Evolutionary conservation across 2,113 vertebrate species (phyloP), one percentile per base, ranked within the genome.

Genomic region (Callipepla squamata): DNA sequence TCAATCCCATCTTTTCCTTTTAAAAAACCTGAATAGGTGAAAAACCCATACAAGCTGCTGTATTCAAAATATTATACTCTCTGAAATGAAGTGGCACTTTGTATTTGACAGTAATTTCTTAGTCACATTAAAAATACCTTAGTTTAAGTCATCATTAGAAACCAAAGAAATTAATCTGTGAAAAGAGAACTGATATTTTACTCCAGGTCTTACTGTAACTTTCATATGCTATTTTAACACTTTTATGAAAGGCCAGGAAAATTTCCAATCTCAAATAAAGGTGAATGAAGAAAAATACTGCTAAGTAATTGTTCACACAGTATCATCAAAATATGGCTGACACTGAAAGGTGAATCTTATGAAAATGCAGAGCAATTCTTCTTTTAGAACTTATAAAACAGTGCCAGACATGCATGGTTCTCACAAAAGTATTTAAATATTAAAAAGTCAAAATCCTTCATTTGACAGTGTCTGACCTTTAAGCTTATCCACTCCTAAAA

Each of bases 401-500:
- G 94, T 85, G 53, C 69, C 91, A 86, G 85, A 67, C 95, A 95
- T 97, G 83, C 89, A 95, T 92, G 84, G 95, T 93, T 97, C 85
- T 83, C 95, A 96, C 85, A 40, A 95, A 53, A 92, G 76, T 94
- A 93, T 94, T 98, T 97, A 97, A 97, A 97, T 97, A 97, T 97
- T 97, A 95, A 97, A 96, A 96, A 97, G 95, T 95, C 87, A 93
- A 95, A 97, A 96, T 97, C 96, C 89, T 96, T 96, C 86, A 96
- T 95, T 95, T 97, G 96, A 97, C 97, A 97, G 95, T 92, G 89
- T 95, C 95, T 98, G 97, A 98, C 97, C 97, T 98, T 98, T 98
- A 96, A 96, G 96, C 90, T 97, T 97, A 97, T 97, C 97, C 97
- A 86, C 92, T 97, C 86, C 96, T 97, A 96, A 97, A 97, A 97